Conservation (phyloP, 2,888 invertebrate genomes). For the Hyalella azteca region DNA sequence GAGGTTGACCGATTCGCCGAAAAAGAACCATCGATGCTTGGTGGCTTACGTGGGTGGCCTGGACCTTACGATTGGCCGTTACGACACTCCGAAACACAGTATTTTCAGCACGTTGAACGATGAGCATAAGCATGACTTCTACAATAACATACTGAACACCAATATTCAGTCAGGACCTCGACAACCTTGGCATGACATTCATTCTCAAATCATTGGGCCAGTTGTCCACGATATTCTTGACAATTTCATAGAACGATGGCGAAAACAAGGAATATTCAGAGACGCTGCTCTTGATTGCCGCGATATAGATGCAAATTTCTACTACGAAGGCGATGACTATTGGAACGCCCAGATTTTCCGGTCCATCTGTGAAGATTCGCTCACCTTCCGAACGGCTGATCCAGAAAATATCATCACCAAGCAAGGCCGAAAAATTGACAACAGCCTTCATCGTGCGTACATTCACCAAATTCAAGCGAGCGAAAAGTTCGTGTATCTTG, state of each 20-base stretch:
- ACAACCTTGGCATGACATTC: slow-evolving; percentile 44
- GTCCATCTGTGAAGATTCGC: slow-evolving; percentile 39
- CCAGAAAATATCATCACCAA: slow-evolving; percentile 10
- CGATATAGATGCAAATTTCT: background rate
- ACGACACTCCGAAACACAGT: slow-evolving; percentile 27
- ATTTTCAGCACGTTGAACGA: slow-evolving; percentile 31
- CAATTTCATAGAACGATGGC: slow-evolving; percentile 37
- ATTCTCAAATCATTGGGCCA: slow-evolving; percentile 36
- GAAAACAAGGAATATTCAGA: slow-evolving; percentile 1
- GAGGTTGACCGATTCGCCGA: background rate
- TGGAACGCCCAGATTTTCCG: slow-evolving; percentile 42
- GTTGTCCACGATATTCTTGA: slow-evolving; percentile 18
- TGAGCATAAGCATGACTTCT: slow-evolving; percentile 40
- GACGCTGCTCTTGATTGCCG: background rate
- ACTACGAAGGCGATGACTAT: background rate
- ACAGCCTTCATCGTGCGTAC: slow-evolving; percentile 41
- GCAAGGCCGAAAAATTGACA: slow-evolving; percentile 38
- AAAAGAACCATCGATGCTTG: background rate
- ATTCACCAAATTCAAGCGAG: slow-evolving; percentile 38
- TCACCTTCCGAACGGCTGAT: background rate
- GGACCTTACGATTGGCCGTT: slow-evolving; percentile 38
- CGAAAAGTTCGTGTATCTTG: slow-evolving; percentile 37
- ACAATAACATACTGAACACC: slow-evolving; percentile 17
- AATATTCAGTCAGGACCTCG: slow-evolving; percentile 33
- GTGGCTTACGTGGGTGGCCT: slow-evolving; percentile 33